These are phyloP conservation scores for Hipposideros larvatus DNA, from an alignment of 2,797 vertebrate species.

Conservation along the genomic window DNA sequence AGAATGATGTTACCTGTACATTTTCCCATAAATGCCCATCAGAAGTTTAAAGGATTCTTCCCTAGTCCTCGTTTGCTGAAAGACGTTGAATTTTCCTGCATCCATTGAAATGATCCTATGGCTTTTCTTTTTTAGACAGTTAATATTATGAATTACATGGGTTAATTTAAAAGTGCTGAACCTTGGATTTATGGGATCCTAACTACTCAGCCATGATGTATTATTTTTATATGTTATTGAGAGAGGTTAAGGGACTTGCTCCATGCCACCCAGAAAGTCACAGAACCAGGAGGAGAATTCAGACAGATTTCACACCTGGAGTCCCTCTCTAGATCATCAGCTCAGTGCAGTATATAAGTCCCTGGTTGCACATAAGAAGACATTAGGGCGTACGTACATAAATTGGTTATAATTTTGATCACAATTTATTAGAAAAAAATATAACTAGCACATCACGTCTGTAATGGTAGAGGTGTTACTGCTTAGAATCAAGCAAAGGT, in stretches of 20 bases:
- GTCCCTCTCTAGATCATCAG: neutral
- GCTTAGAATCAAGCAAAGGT: neutral
- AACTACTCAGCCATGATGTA: neutral
- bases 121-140: neutral
- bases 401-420: neutral
- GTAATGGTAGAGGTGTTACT: neutral
- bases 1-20: neutral
- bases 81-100: neutral
- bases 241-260: neutral
- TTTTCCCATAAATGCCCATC: neutral
- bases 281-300: neutral
- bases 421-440: neutral
- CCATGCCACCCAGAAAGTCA: neutral
- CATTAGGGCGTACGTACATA: neutral
- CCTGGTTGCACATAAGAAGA: neutral
- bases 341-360: neutral
- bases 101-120: neutral
- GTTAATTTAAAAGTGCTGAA: slow-evolving; percentile 31
- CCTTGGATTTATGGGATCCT: neutral
- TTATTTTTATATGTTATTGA: slow-evolving; percentile 10
- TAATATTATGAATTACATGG: neutral
- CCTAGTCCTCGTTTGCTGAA: neutral
- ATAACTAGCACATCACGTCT: neutral
- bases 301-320: neutral
- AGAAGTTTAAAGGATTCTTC: neutral